These are phyloP conservation scores for Merops nubicus DNA, from an alignment of 2,113 vertebrate species.

Conservation along the genomic window DNA sequence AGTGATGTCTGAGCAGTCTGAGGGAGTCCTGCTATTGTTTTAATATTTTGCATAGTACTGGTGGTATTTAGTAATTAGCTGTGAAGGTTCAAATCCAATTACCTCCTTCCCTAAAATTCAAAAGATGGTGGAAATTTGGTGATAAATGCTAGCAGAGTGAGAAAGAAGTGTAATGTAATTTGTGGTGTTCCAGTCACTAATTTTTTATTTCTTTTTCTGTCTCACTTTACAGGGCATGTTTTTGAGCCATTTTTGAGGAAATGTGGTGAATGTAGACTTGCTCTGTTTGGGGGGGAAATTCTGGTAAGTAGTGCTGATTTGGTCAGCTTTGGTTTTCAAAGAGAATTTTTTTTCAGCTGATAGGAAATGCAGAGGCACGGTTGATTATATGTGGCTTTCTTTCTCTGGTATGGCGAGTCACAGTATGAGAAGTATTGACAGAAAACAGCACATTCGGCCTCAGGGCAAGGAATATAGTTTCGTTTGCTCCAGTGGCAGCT, in stretches of 20 bases:
- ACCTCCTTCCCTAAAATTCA: neutral
- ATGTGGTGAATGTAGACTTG: conserved; percentile 67
- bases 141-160: neutral
- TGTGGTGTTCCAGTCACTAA: neutral
- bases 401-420: neutral
- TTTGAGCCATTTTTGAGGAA: conserved; percentile 6
- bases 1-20: neutral
- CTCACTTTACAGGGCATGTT: conserved; percentile 32
- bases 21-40: conserved; percentile 14
- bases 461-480: conserved; percentile 13
- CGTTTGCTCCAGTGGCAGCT: conserved; percentile 50
- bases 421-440: conserved; percentile 5
- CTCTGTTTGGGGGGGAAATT: conserved; percentile 1
- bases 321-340: neutral
- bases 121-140: neutral
- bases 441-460: conserved; percentile 32
- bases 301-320: conserved; percentile 50
- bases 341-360: neutral
- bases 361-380: neutral
- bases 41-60: neutral
- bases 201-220: neutral
- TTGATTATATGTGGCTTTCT: neutral
- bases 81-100: conserved; percentile 6
- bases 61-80: neutral
- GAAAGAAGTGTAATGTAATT: neutral